Conservation (phyloP, 2,113 vertebrate species). For the Rynchops niger region DNA sequence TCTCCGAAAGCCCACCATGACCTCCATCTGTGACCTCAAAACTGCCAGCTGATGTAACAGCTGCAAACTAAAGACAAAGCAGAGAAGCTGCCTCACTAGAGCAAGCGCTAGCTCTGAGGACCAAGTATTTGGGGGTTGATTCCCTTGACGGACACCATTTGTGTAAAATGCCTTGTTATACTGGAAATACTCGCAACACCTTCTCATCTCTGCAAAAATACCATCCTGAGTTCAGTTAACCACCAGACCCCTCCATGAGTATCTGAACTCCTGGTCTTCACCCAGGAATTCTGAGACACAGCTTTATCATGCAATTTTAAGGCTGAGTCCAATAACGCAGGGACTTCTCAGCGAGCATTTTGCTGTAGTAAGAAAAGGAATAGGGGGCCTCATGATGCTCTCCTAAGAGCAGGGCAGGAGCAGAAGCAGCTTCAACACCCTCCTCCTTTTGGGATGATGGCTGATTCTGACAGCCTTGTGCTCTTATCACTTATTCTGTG, state of each 20-base stretch:
- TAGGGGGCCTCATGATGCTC: neutral
- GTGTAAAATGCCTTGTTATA: neutral
- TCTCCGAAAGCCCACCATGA: neutral
- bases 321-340: fast-evolving
- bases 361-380: neutral
- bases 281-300: neutral
- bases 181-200: neutral
- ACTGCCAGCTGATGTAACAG: neutral
- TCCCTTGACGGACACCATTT: fast-evolving
- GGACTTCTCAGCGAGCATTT: neutral
- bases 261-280: neutral
- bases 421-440: neutral
- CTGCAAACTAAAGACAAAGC: neutral
- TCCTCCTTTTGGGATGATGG: neutral
- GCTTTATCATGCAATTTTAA: neutral
- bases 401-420: neutral
- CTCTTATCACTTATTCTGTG: neutral
- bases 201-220: neutral
- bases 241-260: fast-evolving
- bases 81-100: neutral
- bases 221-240: neutral
- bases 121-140: neutral
- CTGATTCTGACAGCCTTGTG: neutral
- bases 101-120: neutral
- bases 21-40: neutral